These are phyloP conservation scores for Epistrophe grossulariae DNA, from an alignment of 2,888 invertebrate genomes.

Conservation along the genomic window DNA sequence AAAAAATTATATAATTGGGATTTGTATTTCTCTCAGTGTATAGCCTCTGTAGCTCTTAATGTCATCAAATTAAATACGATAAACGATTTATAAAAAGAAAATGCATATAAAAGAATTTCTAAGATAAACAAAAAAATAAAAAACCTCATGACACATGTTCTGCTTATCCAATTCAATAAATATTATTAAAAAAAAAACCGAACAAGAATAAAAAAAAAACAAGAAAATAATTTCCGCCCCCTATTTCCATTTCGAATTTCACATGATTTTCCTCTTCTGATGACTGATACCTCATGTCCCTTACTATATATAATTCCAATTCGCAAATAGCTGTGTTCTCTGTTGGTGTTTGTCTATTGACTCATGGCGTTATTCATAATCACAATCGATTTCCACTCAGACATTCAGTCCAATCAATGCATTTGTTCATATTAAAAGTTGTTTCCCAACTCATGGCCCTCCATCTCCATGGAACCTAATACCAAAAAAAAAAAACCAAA, in stretches of 20 bases:
- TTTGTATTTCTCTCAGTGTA: background rate
- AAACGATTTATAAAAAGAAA: background rate
- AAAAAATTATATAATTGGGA: no score
- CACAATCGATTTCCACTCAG: conserved; percentile 72
- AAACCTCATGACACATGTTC: conserved; percentile 42
- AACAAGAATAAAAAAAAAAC: conserved; percentile 1
- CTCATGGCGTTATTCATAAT: conserved; percentile 67
- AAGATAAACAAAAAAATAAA: background rate
- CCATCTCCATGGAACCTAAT: background rate
- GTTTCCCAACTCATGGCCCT: conserved; percentile 1
- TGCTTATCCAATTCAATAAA: background rate
- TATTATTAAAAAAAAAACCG: background rate
- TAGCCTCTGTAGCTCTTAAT: background rate
- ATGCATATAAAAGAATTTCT: background rate
- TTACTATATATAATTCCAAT: conserved; percentile 11
- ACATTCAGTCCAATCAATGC: conserved; percentile 63
- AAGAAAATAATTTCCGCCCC: conserved; percentile 62
- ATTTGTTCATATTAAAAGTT: conserved; percentile 57
- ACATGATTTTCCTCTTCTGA: background rate
- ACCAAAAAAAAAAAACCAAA: conserved; percentile 8
- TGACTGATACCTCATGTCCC: no score
- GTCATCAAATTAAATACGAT: background rate
- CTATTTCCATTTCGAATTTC: conserved; percentile 44
- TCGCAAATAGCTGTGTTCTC: conserved; percentile 29
- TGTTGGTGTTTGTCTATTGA: conserved; percentile 42